Percentiles rank a stretch among this genome's conserved stretches.
These are phyloP conservation scores for Halcyon chelicuti DNA, from an alignment of 2,797 vertebrate genomes.

Conservation along the genomic window DNA sequence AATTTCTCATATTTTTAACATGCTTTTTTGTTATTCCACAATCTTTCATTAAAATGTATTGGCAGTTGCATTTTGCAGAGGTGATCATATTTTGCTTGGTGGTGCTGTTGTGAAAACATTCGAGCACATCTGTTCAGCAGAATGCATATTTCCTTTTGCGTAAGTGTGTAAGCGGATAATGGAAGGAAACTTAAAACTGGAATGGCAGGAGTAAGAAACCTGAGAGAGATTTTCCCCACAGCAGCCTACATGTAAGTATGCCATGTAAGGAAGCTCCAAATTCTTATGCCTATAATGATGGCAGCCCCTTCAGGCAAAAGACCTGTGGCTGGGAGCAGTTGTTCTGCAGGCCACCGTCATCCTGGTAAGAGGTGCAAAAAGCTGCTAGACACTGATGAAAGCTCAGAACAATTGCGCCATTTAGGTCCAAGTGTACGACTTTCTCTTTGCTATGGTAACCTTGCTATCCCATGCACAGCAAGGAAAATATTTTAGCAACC, in stretches of 20 bases:
- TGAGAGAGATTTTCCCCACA: background rate
- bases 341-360: background rate
- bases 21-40: background rate
- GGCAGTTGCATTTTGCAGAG: background rate
- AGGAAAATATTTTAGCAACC: conserved; percentile 37
- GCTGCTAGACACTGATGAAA: background rate
- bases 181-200: background rate
- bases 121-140: background rate
- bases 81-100: background rate
- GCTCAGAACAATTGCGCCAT: background rate
- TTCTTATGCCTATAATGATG: background rate
- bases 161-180: background rate
- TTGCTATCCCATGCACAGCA: background rate
- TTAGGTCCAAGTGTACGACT: background rate
- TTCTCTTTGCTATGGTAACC: background rate
- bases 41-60: background rate
- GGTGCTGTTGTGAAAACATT: background rate
- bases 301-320: background rate
- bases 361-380: background rate
- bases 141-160: background rate
- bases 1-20: background rate
- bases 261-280: background rate
- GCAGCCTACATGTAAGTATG: background rate
- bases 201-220: background rate
- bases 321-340: background rate